phyloP scores from a whole-genome alignment of 2,797 vertebrate species.

The Diglossa cyanea region DNA sequence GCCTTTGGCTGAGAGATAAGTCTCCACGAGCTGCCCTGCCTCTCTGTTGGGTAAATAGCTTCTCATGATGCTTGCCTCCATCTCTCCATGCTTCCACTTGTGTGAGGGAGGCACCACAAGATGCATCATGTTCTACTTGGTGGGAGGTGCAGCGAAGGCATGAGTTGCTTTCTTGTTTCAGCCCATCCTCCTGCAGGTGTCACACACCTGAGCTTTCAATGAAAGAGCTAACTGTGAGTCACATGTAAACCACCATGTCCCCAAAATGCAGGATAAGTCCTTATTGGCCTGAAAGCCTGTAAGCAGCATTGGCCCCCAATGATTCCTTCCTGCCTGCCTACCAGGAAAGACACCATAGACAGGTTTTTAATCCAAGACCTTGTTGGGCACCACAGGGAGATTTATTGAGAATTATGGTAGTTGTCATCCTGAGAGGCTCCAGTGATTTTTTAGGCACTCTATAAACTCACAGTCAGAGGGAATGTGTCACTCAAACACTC shows the following conservation, averaged over 20 bases:
- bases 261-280: neutral
- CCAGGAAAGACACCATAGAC: neutral
- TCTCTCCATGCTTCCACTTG: neutral
- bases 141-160: neutral
- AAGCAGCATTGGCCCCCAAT: rapidly evolving
- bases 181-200: neutral
- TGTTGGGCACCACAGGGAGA: neutral
- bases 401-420: neutral
- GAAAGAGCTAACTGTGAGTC: neutral
- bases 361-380: neutral
- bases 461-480: rapidly evolving
- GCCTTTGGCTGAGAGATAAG: neutral
- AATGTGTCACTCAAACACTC: neutral
- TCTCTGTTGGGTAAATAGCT: neutral
- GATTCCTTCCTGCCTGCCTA: neutral
- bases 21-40: rapidly evolving
- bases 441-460: neutral
- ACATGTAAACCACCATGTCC: neutral
- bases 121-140: rapidly evolving
- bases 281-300: neutral
- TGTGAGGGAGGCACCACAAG: neutral
- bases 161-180: neutral
- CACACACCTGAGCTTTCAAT: neutral
- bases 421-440: neutral
- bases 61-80: neutral